Evolutionary conservation across 2,113 vertebrate species (phyloP).

Genomic region (Mastomys coucha): DNA sequence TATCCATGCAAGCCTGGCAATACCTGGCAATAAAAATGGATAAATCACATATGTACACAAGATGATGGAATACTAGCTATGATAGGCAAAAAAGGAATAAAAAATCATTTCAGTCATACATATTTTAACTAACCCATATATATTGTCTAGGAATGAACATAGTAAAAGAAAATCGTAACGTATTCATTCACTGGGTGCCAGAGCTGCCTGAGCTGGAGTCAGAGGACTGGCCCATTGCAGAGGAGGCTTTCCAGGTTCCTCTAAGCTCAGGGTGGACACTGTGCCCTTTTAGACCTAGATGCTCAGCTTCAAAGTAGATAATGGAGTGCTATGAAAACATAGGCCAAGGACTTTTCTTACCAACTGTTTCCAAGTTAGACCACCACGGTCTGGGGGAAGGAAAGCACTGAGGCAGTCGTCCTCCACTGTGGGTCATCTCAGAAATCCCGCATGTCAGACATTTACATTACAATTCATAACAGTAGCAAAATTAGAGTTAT

Average conservation of each 20-base stretch:
- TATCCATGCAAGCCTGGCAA: background rate
- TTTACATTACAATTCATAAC: background rate
- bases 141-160: conserved; percentile 10
- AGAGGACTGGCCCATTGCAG: background rate
- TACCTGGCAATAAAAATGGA: background rate
- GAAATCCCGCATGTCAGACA: background rate
- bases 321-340: background rate
- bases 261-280: background rate
- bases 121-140: background rate
- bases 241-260: conserved; percentile 34
- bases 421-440: background rate
- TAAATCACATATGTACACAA: background rate
- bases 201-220: background rate
- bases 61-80: background rate
- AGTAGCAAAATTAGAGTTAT: background rate
- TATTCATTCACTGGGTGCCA: conserved; percentile 35
- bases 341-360: conserved; percentile 18
- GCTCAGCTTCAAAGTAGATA: conserved; percentile 6
- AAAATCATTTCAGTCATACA: background rate
- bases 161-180: conserved; percentile 30
- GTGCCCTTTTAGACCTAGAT: background rate
- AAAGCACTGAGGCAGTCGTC: background rate
- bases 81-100: background rate
- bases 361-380: background rate
- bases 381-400: background rate